Evolutionary conservation across 2,888 invertebrate genomes (phyloP), one percentile per base, ranked within the genome.

Genomic region (Perizoma affinitatum): DNA sequence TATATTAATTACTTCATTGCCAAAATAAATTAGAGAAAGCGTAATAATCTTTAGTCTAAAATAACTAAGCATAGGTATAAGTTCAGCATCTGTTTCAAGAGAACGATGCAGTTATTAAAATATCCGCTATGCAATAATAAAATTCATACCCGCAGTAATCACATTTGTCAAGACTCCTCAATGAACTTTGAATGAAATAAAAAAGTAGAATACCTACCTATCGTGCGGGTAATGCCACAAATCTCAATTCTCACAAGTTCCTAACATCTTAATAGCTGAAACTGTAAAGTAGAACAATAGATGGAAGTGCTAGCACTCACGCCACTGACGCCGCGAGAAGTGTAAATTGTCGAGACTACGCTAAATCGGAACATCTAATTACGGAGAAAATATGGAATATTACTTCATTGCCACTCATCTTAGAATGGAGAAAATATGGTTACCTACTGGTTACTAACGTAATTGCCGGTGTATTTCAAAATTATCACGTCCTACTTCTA

Each of bases 401-500:
- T 73, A 72, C 75, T 75, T 76, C 78, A 80, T 80, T 78, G 78
- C 76, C 68, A 70, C 69, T 70, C 66, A 69, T 69, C 67, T 63
- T 71, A 67, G 67, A 73, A 73, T 73, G 69, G 81, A 82, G 78
- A 74, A 75, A 75, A 78, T 76, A 10, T 73, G 69, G 22, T 22
- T 22, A 22, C n/a, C n/a, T n/a, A n/a, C 22, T 22, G 22, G 22
- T 22, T 22, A 22, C 22, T 3, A 22, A 22, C 22, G 22, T 22
- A 68, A 56, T 54, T 63, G 72, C 72, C 76, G 75, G 73, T 75
- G 73, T 74, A 78, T 70, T 56, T 61, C 66, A 50, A 80, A 81
- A 82, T 83, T 78, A 84, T 78, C 78, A 80, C 79, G 72, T 82
- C 75, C 71, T 72, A 75, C 73, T 73, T 75, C 69, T 76, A 70